Percentiles rank a stretch among this genome's conserved stretches.
phyloP scores from a whole-genome alignment of 2,797 vertebrate species.

The Chloroceryle inda region DNA sequence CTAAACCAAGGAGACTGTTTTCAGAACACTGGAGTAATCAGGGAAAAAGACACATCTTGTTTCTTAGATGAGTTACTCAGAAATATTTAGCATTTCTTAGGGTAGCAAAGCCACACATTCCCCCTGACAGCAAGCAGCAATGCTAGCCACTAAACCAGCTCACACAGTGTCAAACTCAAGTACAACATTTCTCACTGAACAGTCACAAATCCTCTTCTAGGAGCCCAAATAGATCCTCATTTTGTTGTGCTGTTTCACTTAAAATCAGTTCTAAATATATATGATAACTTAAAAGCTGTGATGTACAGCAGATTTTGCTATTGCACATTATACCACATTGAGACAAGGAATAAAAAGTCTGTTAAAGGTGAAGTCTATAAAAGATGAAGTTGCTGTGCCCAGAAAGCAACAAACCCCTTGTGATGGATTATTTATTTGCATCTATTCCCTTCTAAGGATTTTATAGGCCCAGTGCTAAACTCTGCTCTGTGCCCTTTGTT shows the following conservation, averaged over 20 bases:
- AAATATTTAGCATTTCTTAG: constrained; percentile 6
- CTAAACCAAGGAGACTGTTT: background rate
- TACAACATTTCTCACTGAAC: background rate
- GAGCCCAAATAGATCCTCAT: background rate
- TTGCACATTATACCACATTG: background rate
- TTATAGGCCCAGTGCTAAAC: background rate
- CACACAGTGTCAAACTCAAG: background rate
- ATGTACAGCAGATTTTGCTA: background rate
- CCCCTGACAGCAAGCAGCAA: background rate
- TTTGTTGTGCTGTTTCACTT: background rate
- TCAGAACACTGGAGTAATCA: background rate
- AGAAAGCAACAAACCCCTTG: background rate
- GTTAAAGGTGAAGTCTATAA: background rate
- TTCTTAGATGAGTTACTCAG: constrained; percentile 15
- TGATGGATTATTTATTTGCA: background rate
- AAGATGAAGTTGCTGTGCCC: background rate
- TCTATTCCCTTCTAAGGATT: background rate
- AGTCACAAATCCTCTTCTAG: background rate
- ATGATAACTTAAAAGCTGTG: background rate
- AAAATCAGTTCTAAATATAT: background rate
- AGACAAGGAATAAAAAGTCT: background rate
- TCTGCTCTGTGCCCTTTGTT: background rate
- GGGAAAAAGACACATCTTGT: background rate
- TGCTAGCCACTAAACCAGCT: background rate
- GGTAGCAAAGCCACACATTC: background rate